Conservation (phyloP, 1,140 invertebrate species). For the Drosophila willistoni region DNA sequence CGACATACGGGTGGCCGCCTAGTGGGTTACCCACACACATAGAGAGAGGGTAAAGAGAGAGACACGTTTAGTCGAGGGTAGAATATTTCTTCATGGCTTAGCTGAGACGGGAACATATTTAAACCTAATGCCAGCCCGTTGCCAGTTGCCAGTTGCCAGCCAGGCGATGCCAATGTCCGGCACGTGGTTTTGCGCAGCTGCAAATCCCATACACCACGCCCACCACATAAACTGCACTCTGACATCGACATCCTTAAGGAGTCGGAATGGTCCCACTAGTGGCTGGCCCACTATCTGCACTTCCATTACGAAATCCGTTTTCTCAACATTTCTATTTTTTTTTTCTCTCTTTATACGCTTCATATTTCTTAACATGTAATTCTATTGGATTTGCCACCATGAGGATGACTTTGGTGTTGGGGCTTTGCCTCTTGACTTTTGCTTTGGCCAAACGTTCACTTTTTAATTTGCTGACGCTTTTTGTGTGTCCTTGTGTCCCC, state of each 20-base stretch:
- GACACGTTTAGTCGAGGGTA: background rate
- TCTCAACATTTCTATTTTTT: conserved; percentile 40
- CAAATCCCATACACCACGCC: conserved; percentile 70
- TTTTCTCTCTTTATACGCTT: conserved; percentile 31
- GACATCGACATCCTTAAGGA: conserved; percentile 60
- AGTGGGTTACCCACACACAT: conserved; percentile 33
- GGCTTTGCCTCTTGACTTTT: conserved; percentile 49
- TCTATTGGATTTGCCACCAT: conserved; percentile 54
- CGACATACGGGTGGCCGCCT: conserved; percentile 66
- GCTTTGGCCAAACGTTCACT: conserved; percentile 23
- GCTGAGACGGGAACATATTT: conserved; percentile 72
- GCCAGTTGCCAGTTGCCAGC: conserved; percentile 16
- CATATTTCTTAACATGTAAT: conserved; percentile 74
- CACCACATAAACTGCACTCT: conserved; percentile 42
- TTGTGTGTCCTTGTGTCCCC: conserved; percentile 3
- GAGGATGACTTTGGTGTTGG: conserved; percentile 45
- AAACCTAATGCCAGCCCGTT: conserved; percentile 46
- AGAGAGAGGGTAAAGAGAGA: conserved; percentile 22
- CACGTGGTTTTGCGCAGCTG: conserved; percentile 69
- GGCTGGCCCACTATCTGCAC: conserved; percentile 40
- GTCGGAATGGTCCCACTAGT: conserved; percentile 33
- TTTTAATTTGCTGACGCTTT: conserved; percentile 39
- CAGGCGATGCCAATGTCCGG: conserved; percentile 56
- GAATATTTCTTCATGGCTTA: conserved; percentile 80
- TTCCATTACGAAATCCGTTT: conserved; percentile 55